Evolutionary conservation across 2,888 invertebrate genomes (phyloP), one percentile per base, ranked within the genome.

Genomic region (Parascotia fuliginaria): DNA sequence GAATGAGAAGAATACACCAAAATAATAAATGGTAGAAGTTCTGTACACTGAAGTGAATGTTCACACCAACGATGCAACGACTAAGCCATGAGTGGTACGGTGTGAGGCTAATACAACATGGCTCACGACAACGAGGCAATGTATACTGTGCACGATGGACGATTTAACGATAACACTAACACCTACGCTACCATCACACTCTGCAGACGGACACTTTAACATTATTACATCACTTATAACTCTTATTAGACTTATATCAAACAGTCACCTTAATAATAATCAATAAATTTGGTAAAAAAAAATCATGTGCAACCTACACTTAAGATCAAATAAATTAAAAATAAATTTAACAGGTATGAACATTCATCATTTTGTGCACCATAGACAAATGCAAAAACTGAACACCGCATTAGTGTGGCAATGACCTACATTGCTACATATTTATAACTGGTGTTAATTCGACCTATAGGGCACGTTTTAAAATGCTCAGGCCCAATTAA

Each of bases 41-140:
- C 73, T 84, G 76, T 85, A 85, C 83, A 84, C 70, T 75, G 64
- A 73, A 74, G 79, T 80, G 78, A 48, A 62, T 65, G 70, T 66
- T 79, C 77, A 89, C 89, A 89, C 85, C 86, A 77, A 89, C 78
- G 76, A 91, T 90, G 89, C 74, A 83, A 85, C 81, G 65, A 86
- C 89, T 83, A 91, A 91, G 91, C 89, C 89, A 87, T 89, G 73
- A 60, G 77, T 87, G 80, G 84, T 81, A 81, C 78, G 64, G 77
- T 78, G 85, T 84, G 88, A 83, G 83, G 73, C 87, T 87, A 85
- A 68, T 81, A 85, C 80, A 55, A 80, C 78, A 81, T 83, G 87
- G 86, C 87, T 85, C 83, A 84, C 84, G 60, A 87, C 87, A 85
- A 80, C 75, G 73, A 86, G 81, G 84, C 79, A 55, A 79, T 82